Percentiles rank a stretch among this genome's conserved stretches.
Evolutionary conservation across 2,797 vertebrate genomes (phyloP).

Genomic region (Siniperca obscura): DNA sequence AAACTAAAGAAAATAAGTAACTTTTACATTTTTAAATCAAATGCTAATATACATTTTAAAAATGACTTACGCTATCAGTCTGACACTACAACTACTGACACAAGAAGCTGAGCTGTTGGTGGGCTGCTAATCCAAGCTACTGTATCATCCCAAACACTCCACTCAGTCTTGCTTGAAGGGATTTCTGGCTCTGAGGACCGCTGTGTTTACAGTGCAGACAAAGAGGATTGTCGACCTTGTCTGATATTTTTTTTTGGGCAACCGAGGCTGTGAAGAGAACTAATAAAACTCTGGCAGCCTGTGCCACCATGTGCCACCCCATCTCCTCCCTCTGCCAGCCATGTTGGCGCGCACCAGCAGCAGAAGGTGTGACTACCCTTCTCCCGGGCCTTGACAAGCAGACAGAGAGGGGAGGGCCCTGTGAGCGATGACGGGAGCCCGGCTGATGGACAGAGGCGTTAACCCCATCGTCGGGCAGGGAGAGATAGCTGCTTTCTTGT

Average conservation of each 20-base stretch:
- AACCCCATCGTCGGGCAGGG: slow-evolving; percentile 51
- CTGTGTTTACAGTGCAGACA: slow-evolving; percentile 52
- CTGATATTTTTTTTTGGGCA: slow-evolving; percentile 27
- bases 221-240: slow-evolving; percentile 59
- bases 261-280: slow-evolving; percentile 27
- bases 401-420: neutral
- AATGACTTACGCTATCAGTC: neutral
- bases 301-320: slow-evolving; percentile 37
- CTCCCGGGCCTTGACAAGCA: slow-evolving; percentile 40
- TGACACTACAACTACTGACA: slow-evolving; percentile 28
- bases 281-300: slow-evolving; percentile 56
- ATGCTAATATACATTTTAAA: neutral
- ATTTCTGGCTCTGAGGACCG: slow-evolving; percentile 48
- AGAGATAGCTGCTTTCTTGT: slow-evolving; percentile 67
- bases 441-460: slow-evolving; percentile 76
- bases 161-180: slow-evolving; percentile 55
- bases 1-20: neutral
- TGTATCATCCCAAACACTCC: slow-evolving; percentile 52
- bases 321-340: slow-evolving; percentile 45
- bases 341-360: slow-evolving; percentile 24
- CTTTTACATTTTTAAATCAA: neutral
- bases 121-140: slow-evolving; percentile 47
- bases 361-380: slow-evolving; percentile 61
- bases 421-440: slow-evolving; percentile 33
- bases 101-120: slow-evolving; percentile 32